These are phyloP conservation scores for Chrysopilus asiliformis DNA, from an alignment of 2,888 invertebrate genomes.

Conservation along the genomic window DNA sequence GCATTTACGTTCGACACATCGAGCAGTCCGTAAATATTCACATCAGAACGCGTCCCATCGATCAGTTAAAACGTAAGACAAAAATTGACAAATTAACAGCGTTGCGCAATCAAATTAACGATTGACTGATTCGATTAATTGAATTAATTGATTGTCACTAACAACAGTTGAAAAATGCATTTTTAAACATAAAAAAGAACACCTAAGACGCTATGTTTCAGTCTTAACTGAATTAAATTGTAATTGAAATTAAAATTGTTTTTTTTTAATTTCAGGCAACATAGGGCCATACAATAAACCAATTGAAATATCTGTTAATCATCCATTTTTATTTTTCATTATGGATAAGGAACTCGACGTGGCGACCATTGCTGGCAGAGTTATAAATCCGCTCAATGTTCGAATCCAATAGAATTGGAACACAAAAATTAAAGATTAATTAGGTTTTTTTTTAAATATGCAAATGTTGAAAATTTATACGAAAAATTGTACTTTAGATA, in stretches of 20 bases:
- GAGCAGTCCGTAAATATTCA: conserved; percentile 74
- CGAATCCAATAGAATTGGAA: conserved; percentile 57
- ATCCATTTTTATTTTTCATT: conserved; percentile 75
- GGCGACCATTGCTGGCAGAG: conserved; percentile 67
- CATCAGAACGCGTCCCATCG: conserved; percentile 55
- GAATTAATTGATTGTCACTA: background rate
- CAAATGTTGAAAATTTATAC: too few relatives aligned
- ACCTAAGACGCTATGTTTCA: too few relatives aligned
- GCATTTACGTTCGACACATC: conserved; percentile 67
- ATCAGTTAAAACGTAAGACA: conserved; percentile 34
- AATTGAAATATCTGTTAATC: conserved; percentile 61
- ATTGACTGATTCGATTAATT: too few relatives aligned
- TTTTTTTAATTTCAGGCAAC: conserved; percentile 25
- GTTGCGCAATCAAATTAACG: too few relatives aligned
- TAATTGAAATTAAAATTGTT: too few relatives aligned
- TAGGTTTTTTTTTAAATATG: too few relatives aligned
- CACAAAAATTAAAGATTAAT: too few relatives aligned
- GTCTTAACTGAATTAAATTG: too few relatives aligned
- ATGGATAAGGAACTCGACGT: conserved; percentile 69
- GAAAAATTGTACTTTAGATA: too few relatives aligned
- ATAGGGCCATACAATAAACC: conserved; percentile 36
- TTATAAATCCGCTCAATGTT: conserved; percentile 70
- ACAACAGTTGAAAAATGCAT: background rate
- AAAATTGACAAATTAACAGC: too few relatives aligned
- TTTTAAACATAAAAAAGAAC: too few relatives aligned